Evolutionary conservation across 35 echinoderm and acorn worm genomes (phyloP), one percentile per base, ranked within the genome.

Genomic region (Ptychodera flava): DNA sequence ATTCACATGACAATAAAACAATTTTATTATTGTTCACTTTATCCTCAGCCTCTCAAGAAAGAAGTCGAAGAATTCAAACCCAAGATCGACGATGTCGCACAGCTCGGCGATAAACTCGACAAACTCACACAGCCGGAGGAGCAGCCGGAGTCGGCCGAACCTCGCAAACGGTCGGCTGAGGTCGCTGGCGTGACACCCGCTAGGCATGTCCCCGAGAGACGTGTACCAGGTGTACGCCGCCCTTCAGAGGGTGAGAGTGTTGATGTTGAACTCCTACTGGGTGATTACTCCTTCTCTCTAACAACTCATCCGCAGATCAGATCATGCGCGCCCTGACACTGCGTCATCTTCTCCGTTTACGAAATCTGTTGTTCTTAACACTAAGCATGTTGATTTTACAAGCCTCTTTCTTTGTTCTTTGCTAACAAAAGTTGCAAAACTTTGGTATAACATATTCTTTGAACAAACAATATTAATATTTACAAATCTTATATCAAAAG

Each of bases 41-140:
- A 80, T 80, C 30, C 32, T 29, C 88, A 99, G 93, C 96, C 96
- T 28, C 86, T 99, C 52, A 88, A 94, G 81, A 83, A 86, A 1
- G 96, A 99, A 29, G 83, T 86, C 33, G 29, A 22, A 30, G 88
- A 92, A 16, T 89, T 87, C 16, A 87, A 90, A 82, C 81, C 88
- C 2, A 91, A 86, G 36, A 78, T 99, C 27, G 90, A 99, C 29
- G 93, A 99, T 34, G 89, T 99, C 77, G 87, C 77, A 30, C 53
- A 89, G 16, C 77, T 88, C 14, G 88, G 85, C 16, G 83, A 90
- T 86, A 89, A 89, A 1, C 86, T 94, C 12, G 93, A 91, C 30
- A 91, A 92, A 28, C 36, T 99, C 0, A 82, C 88, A 33, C 82
- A 86, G 77, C 90, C 94, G 36, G 85, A 92, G 53, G 86, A 88